phyloP scores from a whole-genome alignment of 2,888 invertebrate species.

The Tachina lurida region DNA sequence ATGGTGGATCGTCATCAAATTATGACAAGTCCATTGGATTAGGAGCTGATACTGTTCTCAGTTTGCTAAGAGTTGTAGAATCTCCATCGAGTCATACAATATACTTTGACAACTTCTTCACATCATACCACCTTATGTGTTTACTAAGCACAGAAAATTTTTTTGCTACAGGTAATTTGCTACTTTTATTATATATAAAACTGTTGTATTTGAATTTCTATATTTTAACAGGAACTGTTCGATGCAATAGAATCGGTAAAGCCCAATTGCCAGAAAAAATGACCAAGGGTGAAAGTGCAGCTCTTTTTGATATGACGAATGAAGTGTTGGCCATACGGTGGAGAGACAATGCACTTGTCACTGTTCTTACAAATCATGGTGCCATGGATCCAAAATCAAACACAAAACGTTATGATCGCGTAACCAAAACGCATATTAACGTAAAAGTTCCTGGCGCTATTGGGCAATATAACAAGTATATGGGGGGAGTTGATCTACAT shows the following conservation, averaged over 20 bases:
- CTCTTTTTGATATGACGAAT: background rate
- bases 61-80: slow-evolving; percentile 21
- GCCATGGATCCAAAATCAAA: background rate
- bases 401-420: slow-evolving; percentile 8
- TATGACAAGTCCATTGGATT: no score
- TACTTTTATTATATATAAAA: no score
- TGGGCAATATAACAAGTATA: background rate
- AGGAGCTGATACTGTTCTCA: no score
- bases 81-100: slow-evolving; percentile 24
- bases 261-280: no score
- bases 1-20: no score
- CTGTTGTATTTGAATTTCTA: no score
- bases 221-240: no score
- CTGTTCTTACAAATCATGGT: background rate
- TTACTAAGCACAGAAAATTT: slow-evolving; percentile 28
- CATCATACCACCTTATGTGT: slow-evolving; percentile 46
- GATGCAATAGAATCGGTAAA: no score
- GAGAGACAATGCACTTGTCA: background rate
- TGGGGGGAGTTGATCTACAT: slow-evolving; percentile 11
- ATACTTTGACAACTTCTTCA: slow-evolving; percentile 54
- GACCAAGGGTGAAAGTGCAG: no score
- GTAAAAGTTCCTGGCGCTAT: background rate
- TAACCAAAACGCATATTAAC: background rate
- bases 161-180: slow-evolving; percentile 54
- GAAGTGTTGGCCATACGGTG: background rate